These are phyloP conservation scores for Drosophila subobscura DNA, from an alignment of 1,140 invertebrate species.

Conservation along the genomic window DNA sequence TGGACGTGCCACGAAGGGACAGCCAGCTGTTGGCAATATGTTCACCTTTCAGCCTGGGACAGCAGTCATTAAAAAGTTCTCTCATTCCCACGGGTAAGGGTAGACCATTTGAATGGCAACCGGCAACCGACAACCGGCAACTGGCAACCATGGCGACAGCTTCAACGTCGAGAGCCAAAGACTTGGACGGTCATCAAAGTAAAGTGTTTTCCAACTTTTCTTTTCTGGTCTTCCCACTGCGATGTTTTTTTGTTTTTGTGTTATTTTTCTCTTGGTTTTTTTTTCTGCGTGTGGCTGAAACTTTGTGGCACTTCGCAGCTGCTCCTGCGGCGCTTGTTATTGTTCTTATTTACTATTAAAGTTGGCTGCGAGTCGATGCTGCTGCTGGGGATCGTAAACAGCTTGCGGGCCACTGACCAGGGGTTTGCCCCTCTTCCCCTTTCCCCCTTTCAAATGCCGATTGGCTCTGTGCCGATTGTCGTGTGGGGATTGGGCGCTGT, in stretches of 20 bases:
- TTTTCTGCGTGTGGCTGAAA: slow-evolving; percentile 31
- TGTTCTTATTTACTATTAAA: slow-evolving; percentile 81
- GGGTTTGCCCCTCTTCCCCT: slow-evolving; percentile 3
- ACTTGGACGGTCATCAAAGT: slow-evolving; percentile 55
- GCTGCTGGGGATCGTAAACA: slow-evolving; percentile 53
- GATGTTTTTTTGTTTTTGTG: slow-evolving; percentile 26
- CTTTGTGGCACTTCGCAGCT: slow-evolving; percentile 58
- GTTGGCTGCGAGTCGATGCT: slow-evolving; percentile 30
- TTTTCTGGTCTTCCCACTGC: slow-evolving; percentile 24
- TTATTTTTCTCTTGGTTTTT: too few species aligned
- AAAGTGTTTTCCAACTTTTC: slow-evolving; percentile 64
- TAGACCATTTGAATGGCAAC: slow-evolving; percentile 56
- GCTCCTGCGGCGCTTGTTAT: slow-evolving; percentile 67
- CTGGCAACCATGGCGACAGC: slow-evolving; percentile 55
- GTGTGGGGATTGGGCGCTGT: slow-evolving; percentile 21
- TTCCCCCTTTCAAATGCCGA: slow-evolving; percentile 57
- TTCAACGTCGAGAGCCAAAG: slow-evolving; percentile 40
- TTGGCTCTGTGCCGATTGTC: slow-evolving; percentile 33
- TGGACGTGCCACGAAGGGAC: slow-evolving; percentile 19
- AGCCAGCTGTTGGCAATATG: slow-evolving; percentile 26
- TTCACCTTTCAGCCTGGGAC: slow-evolving; percentile 20
- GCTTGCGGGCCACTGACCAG: slow-evolving; percentile 43
- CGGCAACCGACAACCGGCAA: slow-evolving; percentile 26
- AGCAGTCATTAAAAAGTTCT: slow-evolving; percentile 50
- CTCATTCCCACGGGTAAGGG: slow-evolving; percentile 36